These are phyloP conservation scores for Strix aluco DNA, from an alignment of 2,113 vertebrate species.

Conservation along the genomic window DNA sequence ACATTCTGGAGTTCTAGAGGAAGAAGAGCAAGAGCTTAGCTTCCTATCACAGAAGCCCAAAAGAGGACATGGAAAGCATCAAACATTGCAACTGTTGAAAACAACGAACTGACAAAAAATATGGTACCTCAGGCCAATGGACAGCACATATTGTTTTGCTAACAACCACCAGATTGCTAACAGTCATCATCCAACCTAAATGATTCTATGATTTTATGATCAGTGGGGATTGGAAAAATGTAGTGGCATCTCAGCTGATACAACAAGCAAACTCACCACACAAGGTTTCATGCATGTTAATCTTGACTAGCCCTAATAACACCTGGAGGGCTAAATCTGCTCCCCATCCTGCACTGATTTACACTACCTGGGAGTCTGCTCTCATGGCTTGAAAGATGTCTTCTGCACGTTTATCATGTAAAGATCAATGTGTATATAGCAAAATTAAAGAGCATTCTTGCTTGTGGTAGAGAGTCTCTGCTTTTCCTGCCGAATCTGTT, in stretches of 20 bases:
- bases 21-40: background rate
- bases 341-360: background rate
- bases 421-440: background rate
- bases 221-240: background rate
- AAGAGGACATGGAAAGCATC: background rate
- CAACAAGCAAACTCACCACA: background rate
- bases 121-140: background rate
- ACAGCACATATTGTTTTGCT: background rate
- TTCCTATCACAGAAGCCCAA: background rate
- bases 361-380: background rate
- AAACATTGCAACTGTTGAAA: background rate
- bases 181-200: background rate
- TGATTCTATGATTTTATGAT: background rate
- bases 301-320: background rate
- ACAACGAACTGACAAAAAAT: background rate
- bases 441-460: background rate
- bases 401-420: background rate
- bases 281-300: background rate
- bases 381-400: background rate
- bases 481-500: background rate
- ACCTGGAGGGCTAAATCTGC: background rate
- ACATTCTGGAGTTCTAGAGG: background rate
- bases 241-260: background rate
- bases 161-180: background rate
- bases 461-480: background rate